A percentile compares a stretch with the other conserved stretches of the same genome.
Evolutionary conservation across 2,888 invertebrate genomes (phyloP).

Genomic region (Trissolcus brochymenae): DNA sequence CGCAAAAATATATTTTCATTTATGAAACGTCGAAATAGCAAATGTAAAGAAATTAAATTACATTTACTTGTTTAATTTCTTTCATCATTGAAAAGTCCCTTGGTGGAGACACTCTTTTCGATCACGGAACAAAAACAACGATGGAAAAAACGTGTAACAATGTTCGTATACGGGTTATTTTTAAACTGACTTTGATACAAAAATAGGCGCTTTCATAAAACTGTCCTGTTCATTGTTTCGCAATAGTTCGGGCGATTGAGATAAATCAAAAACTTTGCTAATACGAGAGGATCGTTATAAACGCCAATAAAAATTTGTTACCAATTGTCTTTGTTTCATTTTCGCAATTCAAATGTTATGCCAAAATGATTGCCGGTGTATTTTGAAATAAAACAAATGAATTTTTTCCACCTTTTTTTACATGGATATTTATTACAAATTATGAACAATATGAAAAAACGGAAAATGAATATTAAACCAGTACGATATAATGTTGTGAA

Average conservation of each 20-base stretch:
- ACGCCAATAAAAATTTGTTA: background rate
- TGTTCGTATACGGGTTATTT: slow-evolving; percentile 18
- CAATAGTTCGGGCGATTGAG: slow-evolving; percentile 13
- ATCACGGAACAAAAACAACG: too few relatives aligned
- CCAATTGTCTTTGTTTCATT: background rate
- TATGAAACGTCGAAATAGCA: too few relatives aligned
- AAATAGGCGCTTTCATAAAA: slow-evolving; percentile 38
- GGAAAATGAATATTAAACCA: too few relatives aligned
- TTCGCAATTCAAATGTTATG: too few relatives aligned
- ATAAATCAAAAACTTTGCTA: slow-evolving; percentile 8
- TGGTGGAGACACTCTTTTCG: too few relatives aligned
- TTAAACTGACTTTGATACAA: slow-evolving; percentile 32
- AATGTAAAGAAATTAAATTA: too few relatives aligned
- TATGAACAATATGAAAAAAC: too few relatives aligned
- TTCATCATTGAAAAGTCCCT: slow-evolving; percentile 3
- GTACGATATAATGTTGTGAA: background rate
- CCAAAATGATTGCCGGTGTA: too few relatives aligned
- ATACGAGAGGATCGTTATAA: background rate
- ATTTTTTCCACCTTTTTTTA: too few relatives aligned
- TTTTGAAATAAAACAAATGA: too few relatives aligned
- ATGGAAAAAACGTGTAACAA: slow-evolving; percentile 12
- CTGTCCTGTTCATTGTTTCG: slow-evolving; percentile 27
- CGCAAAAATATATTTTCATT: too few relatives aligned
- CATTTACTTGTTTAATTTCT: slow-evolving; percentile 1
- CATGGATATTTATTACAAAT: too few relatives aligned